Conservation (phyloP, 2,113 vertebrate species). For the Trinectes maculatus region DNA sequence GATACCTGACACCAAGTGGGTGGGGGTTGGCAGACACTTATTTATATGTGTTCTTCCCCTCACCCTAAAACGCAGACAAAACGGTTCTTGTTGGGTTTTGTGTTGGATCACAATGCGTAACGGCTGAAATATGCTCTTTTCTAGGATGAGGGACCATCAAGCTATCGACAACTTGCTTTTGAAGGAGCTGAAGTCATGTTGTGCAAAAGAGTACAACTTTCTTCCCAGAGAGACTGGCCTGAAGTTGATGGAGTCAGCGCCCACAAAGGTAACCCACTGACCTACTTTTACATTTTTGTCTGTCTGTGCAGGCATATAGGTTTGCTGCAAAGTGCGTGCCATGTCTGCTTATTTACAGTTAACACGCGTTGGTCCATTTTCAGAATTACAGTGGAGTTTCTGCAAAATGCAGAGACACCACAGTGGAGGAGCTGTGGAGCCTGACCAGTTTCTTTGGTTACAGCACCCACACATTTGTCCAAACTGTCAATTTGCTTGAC, state of each 20-base stretch:
- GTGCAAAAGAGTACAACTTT: slow-evolving; percentile 88
- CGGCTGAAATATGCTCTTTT: slow-evolving; percentile 34
- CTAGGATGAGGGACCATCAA: slow-evolving; percentile 71
- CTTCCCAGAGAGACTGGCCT: slow-evolving; percentile 91
- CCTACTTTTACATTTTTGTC: slow-evolving; percentile 5
- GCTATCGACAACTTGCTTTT: slow-evolving; percentile 79
- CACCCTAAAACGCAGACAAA: neutral
- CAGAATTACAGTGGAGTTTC: slow-evolving; percentile 89
- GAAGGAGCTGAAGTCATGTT: slow-evolving; percentile 88
- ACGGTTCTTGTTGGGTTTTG: neutral
- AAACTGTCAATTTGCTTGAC: slow-evolving; percentile 94
- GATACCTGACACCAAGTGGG: slow-evolving; percentile 56
- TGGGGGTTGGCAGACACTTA: slow-evolving; percentile 25
- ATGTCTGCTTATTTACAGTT: neutral
- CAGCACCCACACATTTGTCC: slow-evolving; percentile 93
- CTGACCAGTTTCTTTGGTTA: slow-evolving; percentile 95
- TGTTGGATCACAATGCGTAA: neutral
- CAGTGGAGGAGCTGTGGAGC: slow-evolving; percentile 94
- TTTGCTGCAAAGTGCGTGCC: neutral
- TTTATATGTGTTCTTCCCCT: neutral
- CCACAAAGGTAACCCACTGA: slow-evolving; percentile 83
- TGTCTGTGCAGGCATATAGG: neutral
- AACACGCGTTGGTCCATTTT: neutral
- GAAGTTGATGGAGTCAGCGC: slow-evolving; percentile 86
- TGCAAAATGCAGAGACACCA: slow-evolving; percentile 89